Base-by-base conservation (phyloP, 2,888 invertebrate species). In the Microctonus aethiopoides region DNA sequence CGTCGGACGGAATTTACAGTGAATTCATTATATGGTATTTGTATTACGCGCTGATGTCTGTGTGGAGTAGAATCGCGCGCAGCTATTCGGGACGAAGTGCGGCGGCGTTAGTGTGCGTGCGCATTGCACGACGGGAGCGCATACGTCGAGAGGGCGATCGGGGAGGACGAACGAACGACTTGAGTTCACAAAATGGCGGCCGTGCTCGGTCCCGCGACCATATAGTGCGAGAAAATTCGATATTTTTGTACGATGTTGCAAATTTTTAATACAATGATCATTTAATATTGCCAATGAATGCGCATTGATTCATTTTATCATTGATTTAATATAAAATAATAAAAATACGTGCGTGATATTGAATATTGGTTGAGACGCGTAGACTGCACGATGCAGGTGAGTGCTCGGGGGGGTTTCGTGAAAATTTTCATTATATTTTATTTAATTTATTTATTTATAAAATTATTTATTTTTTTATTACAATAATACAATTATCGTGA, bases 361-460 rank as follows among this genome's bases (percentile, higher is more conserved):
- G 66, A 73, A 73, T 74, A 76, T 77, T 73, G 70, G 81, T 75
- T 81, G 81, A 80, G 83, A 84, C 86, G 84, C 86, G 85, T 84
- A 84, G 81, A 82, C 82, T 79, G 78, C 63, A 84, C 81, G 80
- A 86, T 86, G 86, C 86, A 86, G 86, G 86, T 86, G 84, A 86
- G 86, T 86, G 75, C 54, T 78, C 75, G 80, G 76, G 76, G 54
- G 68, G 64, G 68, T 32, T 80, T 76, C 74, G 78, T 77, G 41
- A 20, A 22, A 32, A 39, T 54, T 39, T 68, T 20, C 9, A 56
- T 52, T 52, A 32, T 34, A 59, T 7, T 20, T 26, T 32, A 51
- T 51, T 56, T 41, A 26, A 13, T 36, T 36, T 60, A 32, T 64
- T 72, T 70, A 74, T 71, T 73, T 60, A 62, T 22, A 26, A 51